Evolutionary conservation across 2,797 vertebrate genomes (phyloP).

Genomic region (Mus minutoides): DNA sequence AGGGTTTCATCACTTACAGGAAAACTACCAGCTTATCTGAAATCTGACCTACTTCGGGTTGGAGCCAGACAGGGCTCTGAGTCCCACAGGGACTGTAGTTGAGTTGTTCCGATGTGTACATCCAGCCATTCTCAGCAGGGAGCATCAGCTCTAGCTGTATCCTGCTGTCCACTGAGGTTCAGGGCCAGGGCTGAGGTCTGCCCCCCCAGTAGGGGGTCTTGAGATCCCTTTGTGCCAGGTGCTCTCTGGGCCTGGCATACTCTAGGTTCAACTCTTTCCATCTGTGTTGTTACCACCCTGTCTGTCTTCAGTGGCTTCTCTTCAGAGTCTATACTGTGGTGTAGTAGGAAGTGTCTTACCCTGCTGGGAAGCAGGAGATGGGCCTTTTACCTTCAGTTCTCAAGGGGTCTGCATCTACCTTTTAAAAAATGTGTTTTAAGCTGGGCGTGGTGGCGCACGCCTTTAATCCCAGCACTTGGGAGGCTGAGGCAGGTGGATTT

Average conservation of each 20-base stretch:
- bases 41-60: conserved; percentile 83
- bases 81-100: conserved; percentile 69
- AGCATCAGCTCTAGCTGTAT: not conserved
- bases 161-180: not conserved
- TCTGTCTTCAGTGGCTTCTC: not conserved
- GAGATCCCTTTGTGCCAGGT: not conserved
- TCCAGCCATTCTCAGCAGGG: conserved; percentile 44
- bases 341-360: not conserved
- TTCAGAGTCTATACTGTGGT: not conserved
- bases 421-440: not conserved
- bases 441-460: no score
- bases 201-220: not conserved
- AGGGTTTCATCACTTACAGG: conserved; percentile 80
- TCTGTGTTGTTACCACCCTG: not conserved
- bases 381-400: not conserved
- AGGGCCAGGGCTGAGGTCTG: not conserved
- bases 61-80: conserved; percentile 80
- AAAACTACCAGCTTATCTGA: conserved; percentile 82
- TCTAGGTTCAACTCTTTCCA: not conserved
- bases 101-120: not conserved
- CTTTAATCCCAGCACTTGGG: no score
- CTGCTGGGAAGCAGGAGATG: not conserved
- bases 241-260: not conserved
- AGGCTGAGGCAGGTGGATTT: no score
- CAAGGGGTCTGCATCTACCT: not conserved